Evolutionary conservation across 2,797 vertebrate species (phyloP), one percentile per base, ranked within the genome.

Genomic region (Podarcis siculus): DNA sequence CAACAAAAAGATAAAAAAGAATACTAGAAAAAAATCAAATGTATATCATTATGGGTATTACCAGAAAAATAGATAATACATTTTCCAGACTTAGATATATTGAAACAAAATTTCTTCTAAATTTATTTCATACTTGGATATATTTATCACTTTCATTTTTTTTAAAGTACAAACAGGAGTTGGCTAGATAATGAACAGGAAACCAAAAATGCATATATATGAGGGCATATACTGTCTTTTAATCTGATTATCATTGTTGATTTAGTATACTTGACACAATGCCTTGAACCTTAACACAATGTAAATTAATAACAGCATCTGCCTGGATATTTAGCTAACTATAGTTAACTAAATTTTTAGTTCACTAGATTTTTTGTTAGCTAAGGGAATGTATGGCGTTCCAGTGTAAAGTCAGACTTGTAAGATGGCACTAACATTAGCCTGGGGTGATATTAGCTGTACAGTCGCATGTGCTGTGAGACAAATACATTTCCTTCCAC

Each of bases 291-390:
- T 37, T 32, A 42, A 61, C 37, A 86, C 8, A 78, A 25, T 77
- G 81, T 3, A 80, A 89, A 72, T 92, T 92, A 90, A 90, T 89
- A 87, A 89, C 91, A 92, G 73, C 23, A 37, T 39, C 83, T 92
- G 83, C 89, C 23, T 84, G 76, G 71, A 89, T 55, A 55, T 55
- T 55, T 15, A 55, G 49, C 12, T 55, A 55, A 55, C 49, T 55
- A 55, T 55, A 55, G 49, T 55, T 55, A 55, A 55, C 13, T 55
- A 55, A 55, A 55, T 15, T 55, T 55, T 55, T 55, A 55, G 49
- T 55, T 55, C 13, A 55, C 49, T 55, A 55, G 49, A 55, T 55
- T 89, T 90, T 83, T 30, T 91, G 79, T 79, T 39, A 39, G 42
- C 64, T 88, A 88, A 15, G 66, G 89, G 88, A 89, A 10, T 69